Base-by-base conservation (phyloP, 2,797 vertebrate genomes). In the Coccyzus lansbergi region DNA sequence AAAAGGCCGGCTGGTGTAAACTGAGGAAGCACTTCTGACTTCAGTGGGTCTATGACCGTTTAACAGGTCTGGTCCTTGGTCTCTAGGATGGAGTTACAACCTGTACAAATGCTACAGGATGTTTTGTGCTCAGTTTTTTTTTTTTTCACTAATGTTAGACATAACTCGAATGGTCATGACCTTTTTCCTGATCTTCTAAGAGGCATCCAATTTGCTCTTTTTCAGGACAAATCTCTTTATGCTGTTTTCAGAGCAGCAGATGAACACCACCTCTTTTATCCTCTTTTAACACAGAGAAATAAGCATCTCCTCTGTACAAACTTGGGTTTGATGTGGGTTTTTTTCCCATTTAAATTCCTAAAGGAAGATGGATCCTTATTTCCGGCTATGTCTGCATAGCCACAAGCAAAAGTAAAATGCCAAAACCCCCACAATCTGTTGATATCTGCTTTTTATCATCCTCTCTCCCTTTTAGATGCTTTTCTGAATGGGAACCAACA, bases 401-500 rank as follows among this genome's bases (percentile, higher is more conserved):
- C 34, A 38, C 29, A 28, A 77, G 74, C 13, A 34, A 40, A 76
- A 70, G 5, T 20, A 79, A 88, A 90, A 90, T 64, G 22, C 9
- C 86, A 92, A 56, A 64, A 72, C 92, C 60, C 6, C 6, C 28
- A 58, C 21, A 38, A 6, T 46, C 49, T 1, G 0, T 46, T 28
- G 6, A 36, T 62, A 69, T 36, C 83, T 88, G 80, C 15, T 88
- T 91, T 92, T 84, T 44, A 51, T 90, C 49, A 67, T 53, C 22
- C 18, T 70, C 77, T 62, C n/a, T 75, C 28, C 51, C 8, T 8
- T 78, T 91, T n/a, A 80, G n/a, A n/a, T 93, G 12, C 17, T 90
- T 90, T 94, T 79, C 55, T 92, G 60, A 96, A 89, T 19, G 53
- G n/a, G 18, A 92, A 78, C 48, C 40, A 84, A n/a, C 24, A 71